A percentile compares a stretch with the other conserved stretches of the same genome.
Conservation (phyloP, 2,113 vertebrate species). For the Muscicapa adusta region DNA sequence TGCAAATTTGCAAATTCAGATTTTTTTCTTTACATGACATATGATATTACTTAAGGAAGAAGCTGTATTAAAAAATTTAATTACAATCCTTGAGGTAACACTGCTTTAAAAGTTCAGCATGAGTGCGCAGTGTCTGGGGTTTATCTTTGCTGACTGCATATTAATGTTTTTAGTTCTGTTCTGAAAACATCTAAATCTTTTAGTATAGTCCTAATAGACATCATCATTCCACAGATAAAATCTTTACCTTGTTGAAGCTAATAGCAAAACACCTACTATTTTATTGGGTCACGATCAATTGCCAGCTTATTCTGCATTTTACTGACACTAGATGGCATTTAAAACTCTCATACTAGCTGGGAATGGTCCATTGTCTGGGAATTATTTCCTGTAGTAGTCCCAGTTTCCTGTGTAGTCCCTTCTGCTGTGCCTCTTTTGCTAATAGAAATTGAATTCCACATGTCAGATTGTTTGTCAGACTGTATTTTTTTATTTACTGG, state of each 20-base stretch:
- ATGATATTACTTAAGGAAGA: background rate
- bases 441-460: background rate
- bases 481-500: background rate
- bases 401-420: background rate
- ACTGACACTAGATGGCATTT: background rate
- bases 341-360: background rate
- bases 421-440: background rate
- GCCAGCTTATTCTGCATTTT: background rate
- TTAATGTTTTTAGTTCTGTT: background rate
- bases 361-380: background rate
- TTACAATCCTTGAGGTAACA: background rate
- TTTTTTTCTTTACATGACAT: background rate
- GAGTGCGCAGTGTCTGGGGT: background rate
- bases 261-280: background rate
- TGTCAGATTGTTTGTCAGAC: background rate
- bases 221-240: background rate
- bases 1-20: accelerated
- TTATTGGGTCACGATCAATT: accelerated
- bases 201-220: background rate
- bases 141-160: background rate
- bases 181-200: background rate
- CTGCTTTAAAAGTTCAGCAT: background rate
- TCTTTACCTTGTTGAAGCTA: background rate
- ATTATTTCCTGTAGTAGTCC: background rate
- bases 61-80: background rate